Conservation (phyloP, 2,797 vertebrate species). For the Craterocephalus amniculus region DNA sequence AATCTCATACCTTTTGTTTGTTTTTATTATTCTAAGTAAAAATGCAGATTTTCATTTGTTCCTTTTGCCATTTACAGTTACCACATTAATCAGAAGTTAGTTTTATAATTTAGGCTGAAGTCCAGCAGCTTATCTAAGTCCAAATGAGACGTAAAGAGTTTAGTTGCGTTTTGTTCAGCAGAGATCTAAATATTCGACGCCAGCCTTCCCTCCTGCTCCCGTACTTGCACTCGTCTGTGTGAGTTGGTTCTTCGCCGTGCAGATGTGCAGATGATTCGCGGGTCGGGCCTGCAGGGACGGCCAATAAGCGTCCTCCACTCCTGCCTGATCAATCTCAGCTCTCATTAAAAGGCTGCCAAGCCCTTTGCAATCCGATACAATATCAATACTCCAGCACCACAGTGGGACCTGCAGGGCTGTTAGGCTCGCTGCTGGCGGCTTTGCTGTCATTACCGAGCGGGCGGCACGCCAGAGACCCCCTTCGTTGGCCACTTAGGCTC, state of each 20-base stretch:
- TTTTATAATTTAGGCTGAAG: too few relatives aligned
- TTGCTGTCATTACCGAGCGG: constrained; percentile 68
- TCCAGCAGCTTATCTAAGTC: too few relatives aligned
- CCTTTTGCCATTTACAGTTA: too few relatives aligned
- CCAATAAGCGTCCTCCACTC: constrained; percentile 64
- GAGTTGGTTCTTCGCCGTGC: constrained; percentile 10
- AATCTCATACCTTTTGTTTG: too few relatives aligned
- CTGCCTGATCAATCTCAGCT: constrained; percentile 84
- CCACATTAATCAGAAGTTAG: too few relatives aligned
- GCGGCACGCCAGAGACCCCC: constrained; percentile 73
- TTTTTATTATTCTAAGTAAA: too few relatives aligned
- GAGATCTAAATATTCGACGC: constrained; percentile 14
- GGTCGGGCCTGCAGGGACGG: constrained; percentile 53
- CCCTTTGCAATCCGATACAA: constrained; percentile 78
- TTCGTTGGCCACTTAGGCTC: constrained; percentile 69
- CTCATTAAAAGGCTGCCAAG: constrained; percentile 84
- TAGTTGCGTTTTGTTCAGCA: neutral
- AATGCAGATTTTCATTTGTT: too few relatives aligned
- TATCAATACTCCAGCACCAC: constrained; percentile 82
- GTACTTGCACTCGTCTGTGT: constrained; percentile 1
- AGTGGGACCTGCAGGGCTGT: constrained; percentile 71
- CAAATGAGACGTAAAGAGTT: too few relatives aligned
- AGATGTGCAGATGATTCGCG: constrained; percentile 38
- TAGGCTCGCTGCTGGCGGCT: constrained; percentile 67
- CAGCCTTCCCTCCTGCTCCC: neutral